Conservation (phyloP, 2,888 invertebrate species). For the Salticus scenicus region DNA sequence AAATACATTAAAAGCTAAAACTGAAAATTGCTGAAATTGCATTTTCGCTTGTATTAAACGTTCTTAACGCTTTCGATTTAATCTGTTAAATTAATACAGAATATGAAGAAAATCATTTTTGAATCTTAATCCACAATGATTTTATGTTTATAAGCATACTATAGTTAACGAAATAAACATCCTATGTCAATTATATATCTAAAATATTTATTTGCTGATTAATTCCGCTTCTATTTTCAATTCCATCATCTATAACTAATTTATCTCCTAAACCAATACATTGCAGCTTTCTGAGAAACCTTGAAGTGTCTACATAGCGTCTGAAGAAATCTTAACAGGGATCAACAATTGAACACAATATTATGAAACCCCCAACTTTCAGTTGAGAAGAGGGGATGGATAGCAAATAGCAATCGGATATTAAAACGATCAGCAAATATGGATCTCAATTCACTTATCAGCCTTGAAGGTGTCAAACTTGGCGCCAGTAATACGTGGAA, state of each 20-base stretch:
- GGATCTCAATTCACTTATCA: slow-evolving; percentile 42
- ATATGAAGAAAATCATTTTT: too few species aligned
- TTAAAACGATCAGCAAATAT: slow-evolving; percentile 68
- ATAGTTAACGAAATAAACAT: too few species aligned
- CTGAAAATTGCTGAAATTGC: too few species aligned
- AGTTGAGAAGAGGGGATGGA: not conserved
- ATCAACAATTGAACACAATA: not conserved
- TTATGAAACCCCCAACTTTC: slow-evolving; percentile 3
- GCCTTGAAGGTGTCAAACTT: slow-evolving; percentile 60
- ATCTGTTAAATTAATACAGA: too few species aligned
- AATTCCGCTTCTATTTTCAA: too few species aligned
- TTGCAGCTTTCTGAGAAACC: not conserved
- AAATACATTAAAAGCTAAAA: too few species aligned
- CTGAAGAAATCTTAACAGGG: not conserved
- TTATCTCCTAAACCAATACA: not conserved
- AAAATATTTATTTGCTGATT: too few species aligned
- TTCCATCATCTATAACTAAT: not conserved
- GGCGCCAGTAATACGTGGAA: slow-evolving; percentile 38
- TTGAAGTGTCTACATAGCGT: not conserved
- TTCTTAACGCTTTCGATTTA: too few species aligned
- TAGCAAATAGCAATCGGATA: slow-evolving; percentile 43
- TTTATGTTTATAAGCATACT: too few species aligned
- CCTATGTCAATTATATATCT: too few species aligned
- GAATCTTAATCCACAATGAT: too few species aligned
- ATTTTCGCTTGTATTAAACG: too few species aligned